A percentile compares a stretch with the other conserved stretches of the same genome.
Evolutionary conservation across 1,140 invertebrate species (phyloP).

Genomic region (Helicoverpa zea): DNA sequence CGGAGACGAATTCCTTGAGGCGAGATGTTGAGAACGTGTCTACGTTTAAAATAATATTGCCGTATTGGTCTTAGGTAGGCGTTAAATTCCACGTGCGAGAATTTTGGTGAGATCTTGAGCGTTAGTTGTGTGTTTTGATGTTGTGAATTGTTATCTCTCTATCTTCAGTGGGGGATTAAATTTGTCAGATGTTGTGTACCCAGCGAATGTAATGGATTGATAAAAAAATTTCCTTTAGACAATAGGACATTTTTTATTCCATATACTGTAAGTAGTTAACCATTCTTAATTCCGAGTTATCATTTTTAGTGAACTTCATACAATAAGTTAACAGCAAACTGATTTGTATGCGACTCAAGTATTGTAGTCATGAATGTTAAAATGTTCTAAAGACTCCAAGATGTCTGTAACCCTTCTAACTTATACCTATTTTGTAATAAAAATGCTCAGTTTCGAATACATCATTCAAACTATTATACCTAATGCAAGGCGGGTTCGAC

Average conservation of each 20-base stretch:
- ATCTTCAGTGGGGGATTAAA: neutral
- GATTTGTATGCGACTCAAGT: constrained; percentile 36
- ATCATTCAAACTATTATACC: too few relatives aligned
- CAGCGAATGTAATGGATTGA: too few relatives aligned
- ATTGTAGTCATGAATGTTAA: constrained; percentile 37
- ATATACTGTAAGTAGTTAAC: too few relatives aligned
- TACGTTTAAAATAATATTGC: constrained; percentile 40
- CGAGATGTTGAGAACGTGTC: constrained; percentile 24
- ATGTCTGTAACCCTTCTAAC: constrained; percentile 4
- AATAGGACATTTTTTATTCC: too few relatives aligned
- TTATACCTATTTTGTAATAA: neutral
- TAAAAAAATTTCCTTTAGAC: too few relatives aligned
- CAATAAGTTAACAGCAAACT: constrained; percentile 14
- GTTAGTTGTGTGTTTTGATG: neutral
- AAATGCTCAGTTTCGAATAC: neutral
- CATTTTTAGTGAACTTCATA: constrained; percentile 10
- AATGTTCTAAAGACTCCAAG: constrained; percentile 18
- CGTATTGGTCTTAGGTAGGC: constrained; percentile 33
- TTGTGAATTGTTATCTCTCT: neutral
- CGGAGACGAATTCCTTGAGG: constrained; percentile 48
- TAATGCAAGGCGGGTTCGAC: too few relatives aligned
- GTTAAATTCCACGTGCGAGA: constrained; percentile 34
- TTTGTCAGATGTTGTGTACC: too few relatives aligned
- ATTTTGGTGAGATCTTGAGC: constrained; percentile 2
- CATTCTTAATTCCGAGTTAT: too few relatives aligned